Evolutionary conservation across 2,113 vertebrate species (phyloP), one percentile per base, ranked within the genome.

Genomic region (Marcusenius ussheri): DNA sequence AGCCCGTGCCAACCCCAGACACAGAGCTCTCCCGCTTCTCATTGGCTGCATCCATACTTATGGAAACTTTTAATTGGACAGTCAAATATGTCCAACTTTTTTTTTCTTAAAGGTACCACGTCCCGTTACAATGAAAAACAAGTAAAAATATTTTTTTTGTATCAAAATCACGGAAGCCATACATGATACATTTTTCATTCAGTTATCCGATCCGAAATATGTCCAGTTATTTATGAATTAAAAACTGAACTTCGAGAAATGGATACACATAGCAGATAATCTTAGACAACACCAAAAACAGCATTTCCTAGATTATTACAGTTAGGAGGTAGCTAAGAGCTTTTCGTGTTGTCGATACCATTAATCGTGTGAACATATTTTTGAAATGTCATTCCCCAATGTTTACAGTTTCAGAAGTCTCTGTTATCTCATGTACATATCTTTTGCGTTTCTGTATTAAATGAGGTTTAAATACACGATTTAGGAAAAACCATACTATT

Each of bases 11-110:
- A 88, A 83, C 45, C 88, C 90, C 53, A 47, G 24, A 83, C 50
- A 84, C 27, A 46, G 91, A 62, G 88, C 91, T 90, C 88, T 88
- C 45, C 83, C 9, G 47, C 3, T 13, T 89, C 89, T 90, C 91
- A 93, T 93, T 93, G 93, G 93, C 24, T 90, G 87, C 4, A 2
- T 2, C n/a, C 35, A 35, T 27, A 50, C 15, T 74, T 21, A 47
- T 62, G 58, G 87, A 21, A 92, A 93, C 92, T 92, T 92, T 83
- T 88, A 35, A 93, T 93, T 93, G 92, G 93, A 89, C 62, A 46
- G 11, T 91, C 66, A 62, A 89, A 90, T 90, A 74, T 70, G 56
- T 19, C 39, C 80, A 46, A 49, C 74, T 91, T 90, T 90, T 45
- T 51, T 90, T 89, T 90, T 84, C 24, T 91, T 89, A 56, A 91